Percentiles rank a stretch among this genome's conserved stretches.
phyloP scores from a whole-genome alignment of 2,797 vertebrate genomes.

The Hypotaenidia okinawae region DNA sequence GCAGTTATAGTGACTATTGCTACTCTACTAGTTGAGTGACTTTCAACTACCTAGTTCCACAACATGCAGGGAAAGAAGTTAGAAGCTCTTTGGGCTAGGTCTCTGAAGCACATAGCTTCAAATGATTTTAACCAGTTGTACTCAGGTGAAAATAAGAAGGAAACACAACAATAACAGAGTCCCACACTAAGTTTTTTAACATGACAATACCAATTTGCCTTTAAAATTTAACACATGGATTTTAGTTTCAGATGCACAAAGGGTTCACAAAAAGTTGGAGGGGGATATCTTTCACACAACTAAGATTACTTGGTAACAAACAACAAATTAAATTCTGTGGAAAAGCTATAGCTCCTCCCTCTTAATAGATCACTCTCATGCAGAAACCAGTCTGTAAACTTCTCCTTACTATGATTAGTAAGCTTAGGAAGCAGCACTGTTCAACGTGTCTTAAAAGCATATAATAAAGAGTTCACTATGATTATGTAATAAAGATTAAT shows the following conservation, averaged over 20 bases:
- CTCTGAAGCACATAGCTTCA: not conserved
- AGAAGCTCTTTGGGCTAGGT: not conserved
- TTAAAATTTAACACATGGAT: not conserved
- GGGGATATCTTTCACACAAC: not conserved
- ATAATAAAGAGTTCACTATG: not conserved
- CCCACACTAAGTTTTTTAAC: not conserved
- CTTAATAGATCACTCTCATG: not conserved
- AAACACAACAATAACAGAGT: not conserved
- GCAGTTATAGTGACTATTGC: not conserved
- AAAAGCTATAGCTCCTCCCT: not conserved
- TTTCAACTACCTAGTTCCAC: not conserved
- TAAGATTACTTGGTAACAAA: not conserved
- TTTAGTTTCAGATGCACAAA: not conserved
- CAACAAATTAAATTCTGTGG: not conserved
- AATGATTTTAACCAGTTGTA: not conserved
- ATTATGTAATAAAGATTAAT: not conserved
- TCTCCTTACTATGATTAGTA: not conserved
- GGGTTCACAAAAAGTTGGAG: not conserved
- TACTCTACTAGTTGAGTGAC: not conserved
- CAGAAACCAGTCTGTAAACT: not conserved
- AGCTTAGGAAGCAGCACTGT: not conserved
- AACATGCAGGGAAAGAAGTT: not conserved
- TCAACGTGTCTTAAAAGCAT: not conserved
- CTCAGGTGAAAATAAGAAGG: not conserved
- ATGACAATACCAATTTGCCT: not conserved